Evolutionary conservation across 2,797 vertebrate species (phyloP), one percentile per base, ranked within the genome.

Genomic region (Fringilla coelebs): DNA sequence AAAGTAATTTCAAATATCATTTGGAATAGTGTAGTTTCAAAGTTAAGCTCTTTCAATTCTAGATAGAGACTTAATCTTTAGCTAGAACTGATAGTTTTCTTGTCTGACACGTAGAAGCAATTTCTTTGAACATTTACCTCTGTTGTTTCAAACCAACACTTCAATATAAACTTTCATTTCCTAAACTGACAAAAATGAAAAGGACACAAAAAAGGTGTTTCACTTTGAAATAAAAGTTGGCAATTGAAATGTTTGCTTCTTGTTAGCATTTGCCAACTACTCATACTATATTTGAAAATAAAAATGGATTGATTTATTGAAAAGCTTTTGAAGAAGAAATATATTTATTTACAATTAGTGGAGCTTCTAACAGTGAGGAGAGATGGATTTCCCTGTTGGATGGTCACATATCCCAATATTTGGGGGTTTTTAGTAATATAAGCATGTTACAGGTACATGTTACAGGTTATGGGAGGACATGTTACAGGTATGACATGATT

Each of bases 401-500:
- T 72, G 5, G 26, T 20, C 12, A 61, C 36, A 40, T 20, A 55
- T 48, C 17, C 21, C 41, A 32, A 4, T 49, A 52, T 18, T 24
- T 36, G 11, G 6, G 9, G 3, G 28, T 17, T n/a, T 16, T 26
- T 46, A n/a, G 4, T 5, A 71, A n/a, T n/a, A 36, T 1, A 18
- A 21, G 2, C 2, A 17, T 31, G 21, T 78, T 67, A 31, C 24
- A 43, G 62, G 14, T 5, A 48, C n/a, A n/a, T n/a, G n/a, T n/a
- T n/a, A n/a, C n/a, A n/a, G n/a, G n/a, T n/a, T n/a, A n/a, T n/a
- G n/a, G n/a, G n/a, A 55, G 17, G 54, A 25, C 2, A 17, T 31
- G 21, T 78, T 67, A 31, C 24, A 43, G 62, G 14, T 5, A 48
- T 36, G 10, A 46, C 3, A 4, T 0, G 0, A 19, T 29, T 75